Base-by-base conservation (phyloP, 2,888 invertebrate species). In the Nomada ferruginata region DNA sequence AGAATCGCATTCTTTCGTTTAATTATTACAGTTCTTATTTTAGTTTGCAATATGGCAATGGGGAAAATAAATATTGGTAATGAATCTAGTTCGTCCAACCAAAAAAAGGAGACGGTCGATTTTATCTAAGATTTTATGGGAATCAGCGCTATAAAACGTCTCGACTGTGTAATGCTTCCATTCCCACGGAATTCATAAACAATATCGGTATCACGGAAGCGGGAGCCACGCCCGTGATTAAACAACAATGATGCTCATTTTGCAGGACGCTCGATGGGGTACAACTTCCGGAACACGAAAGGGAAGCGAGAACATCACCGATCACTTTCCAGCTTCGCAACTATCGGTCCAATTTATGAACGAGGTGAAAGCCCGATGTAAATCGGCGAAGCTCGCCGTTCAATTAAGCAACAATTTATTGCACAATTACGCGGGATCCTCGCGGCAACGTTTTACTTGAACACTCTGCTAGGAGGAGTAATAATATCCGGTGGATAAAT, bases 371-470 rank as follows among this genome's bases (percentile, higher is more conserved):
- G 79, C 82, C 53, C 86, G 79, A 86, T 82, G 85, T 86, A 88
- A 86, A 88, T 88, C 85, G 80, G 79, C 57, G 77, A 76, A 83
- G 79, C 70, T 66, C 66, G 81, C 76, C 75, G 82, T 69, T 83
- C 88, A 85, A 88, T 88, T 88, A 88, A 86, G 71, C 78, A 82
- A 83, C 85, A 82, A 84, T 88, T 88, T 88, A 88, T 88, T 81
- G 81, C 81, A 74, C 86, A 88, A 88, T 88, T 88, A 88, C 78
- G 64, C 72, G 44, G 61, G 64, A 50, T 60, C 69, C 52, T 57
- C 47, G 83, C 73, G 70, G 55, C 77, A 63, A 75, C 76, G 80
- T 79, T 79, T 83, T 73, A 82, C 64, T 57, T 13, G 53, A 11
- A 18, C 44, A 13, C 44, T 23, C 59, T 29, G 50, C 13, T 55